Evolutionary conservation across 2,888 invertebrate genomes (phyloP), one percentile per base, ranked within the genome.

Genomic region (Pterostichus niger): DNA sequence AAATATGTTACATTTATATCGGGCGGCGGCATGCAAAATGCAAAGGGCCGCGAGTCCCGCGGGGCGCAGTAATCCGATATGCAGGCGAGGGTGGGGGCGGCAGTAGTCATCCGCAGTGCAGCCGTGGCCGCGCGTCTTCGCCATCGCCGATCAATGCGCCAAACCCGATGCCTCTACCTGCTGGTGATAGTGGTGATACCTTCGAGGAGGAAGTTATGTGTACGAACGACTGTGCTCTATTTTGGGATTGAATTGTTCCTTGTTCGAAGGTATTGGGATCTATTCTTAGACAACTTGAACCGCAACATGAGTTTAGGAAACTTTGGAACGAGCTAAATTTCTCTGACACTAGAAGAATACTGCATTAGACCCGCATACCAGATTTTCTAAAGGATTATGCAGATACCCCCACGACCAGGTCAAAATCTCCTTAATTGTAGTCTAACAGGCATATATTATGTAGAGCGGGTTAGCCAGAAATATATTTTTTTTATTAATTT

Each of bases 1-100:
- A 82, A 82, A 82, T 82, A 82, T 71, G 59, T 68, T 49, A 81
- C 81, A 81, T 82, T 82, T 82, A 82, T 82, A 82, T 59, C 73
- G 81, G 75, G 11, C n/a, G 75, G 61, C 33, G 35, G 71, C 59
- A 82, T 82, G 82, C 82, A 82, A 82, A 82, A 82, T 82, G 59
- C 61, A 82, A 82, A 68, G 56, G 56, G 82, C 49, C 59, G 56
- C 40, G 54, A 35, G 81, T 56, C 59, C 44, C 81, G 40, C 46
- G 73, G n/a, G 73, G 59, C 73, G n/a, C 44, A 56, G 56, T 73
- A 73, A 82, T 73, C 73, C 73, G 56, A 73, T 73, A 73, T 73
- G 35, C 73, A 56, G 54, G 59, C 33, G 78, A 24, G 33, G 79
- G 49, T n/a, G 35, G 64, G 64, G 64, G 64, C 64, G 46, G 71